phyloP scores from a whole-genome alignment of 2,113 vertebrate genomes.

The Hemibates koningsi region DNA sequence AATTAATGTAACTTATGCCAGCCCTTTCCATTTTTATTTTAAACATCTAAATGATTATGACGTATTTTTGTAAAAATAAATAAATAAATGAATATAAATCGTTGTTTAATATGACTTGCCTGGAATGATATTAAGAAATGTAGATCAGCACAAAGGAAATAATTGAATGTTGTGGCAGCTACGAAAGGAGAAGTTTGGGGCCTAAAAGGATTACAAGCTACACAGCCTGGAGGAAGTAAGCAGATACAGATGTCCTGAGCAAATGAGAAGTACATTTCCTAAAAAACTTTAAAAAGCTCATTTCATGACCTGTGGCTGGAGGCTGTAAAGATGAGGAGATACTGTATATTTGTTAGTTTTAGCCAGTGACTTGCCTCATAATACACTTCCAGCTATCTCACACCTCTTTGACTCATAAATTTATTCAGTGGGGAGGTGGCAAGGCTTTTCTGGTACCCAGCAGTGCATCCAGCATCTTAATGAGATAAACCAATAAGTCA shows the following conservation, averaged over 20 bases:
- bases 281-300: neutral
- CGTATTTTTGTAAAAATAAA: neutral
- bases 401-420: neutral
- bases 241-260: neutral
- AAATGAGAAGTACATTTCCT: neutral
- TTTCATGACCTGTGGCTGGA: neutral
- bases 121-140: neutral
- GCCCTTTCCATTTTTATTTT: neutral
- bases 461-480: conserved; percentile 27
- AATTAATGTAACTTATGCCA: neutral
- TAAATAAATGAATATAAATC: neutral
- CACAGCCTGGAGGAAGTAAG: neutral
- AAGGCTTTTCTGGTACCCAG: neutral
- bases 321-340: neutral
- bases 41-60: neutral
- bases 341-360: neutral
- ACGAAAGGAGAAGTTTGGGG: fast-evolving
- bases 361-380: neutral
- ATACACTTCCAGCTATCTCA: neutral
- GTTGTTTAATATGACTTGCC: neutral
- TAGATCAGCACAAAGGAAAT: neutral
- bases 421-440: neutral
- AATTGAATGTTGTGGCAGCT: neutral
- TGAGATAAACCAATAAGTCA: conserved; percentile 42
- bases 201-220: neutral